Percentiles rank a stretch among this genome's conserved stretches.
phyloP scores from a whole-genome alignment of 2,113 vertebrate species.

The Rafetus swinhoei region DNA sequence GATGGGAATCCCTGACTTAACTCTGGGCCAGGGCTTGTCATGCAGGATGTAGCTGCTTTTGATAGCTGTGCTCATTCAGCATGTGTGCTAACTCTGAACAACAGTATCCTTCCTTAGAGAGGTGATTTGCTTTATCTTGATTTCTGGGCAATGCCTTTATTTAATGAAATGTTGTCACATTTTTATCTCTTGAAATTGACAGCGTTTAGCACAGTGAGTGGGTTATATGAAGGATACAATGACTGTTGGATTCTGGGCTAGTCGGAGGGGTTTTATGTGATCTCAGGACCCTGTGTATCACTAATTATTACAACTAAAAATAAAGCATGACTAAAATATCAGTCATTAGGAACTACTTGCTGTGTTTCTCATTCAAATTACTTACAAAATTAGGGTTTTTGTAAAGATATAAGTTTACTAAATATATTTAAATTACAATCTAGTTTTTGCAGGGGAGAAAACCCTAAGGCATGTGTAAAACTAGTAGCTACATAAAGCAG shows the following conservation, averaged over 20 bases:
- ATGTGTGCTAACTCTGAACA: slow-evolving; percentile 61
- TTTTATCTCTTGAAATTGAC: slow-evolving; percentile 30
- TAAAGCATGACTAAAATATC: slow-evolving; percentile 44
- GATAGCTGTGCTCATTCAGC: slow-evolving; percentile 47
- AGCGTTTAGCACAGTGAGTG: slow-evolving; percentile 7
- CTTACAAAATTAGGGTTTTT: slow-evolving; percentile 53
- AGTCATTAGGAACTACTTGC: slow-evolving; percentile 19
- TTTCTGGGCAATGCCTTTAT: slow-evolving; percentile 60
- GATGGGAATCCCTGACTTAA: slow-evolving; percentile 31
- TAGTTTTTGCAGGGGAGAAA: slow-evolving; percentile 58
- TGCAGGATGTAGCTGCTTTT: slow-evolving; percentile 40
- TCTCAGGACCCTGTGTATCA: slow-evolving; percentile 22
- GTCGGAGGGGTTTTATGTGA: slow-evolving; percentile 13
- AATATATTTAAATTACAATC: slow-evolving; percentile 76
- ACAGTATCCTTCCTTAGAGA: slow-evolving; percentile 47
- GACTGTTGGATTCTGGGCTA: slow-evolving; percentile 19
- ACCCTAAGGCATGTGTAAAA: slow-evolving; percentile 77
- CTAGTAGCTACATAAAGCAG: slow-evolving; percentile 79
- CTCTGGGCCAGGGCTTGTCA: slow-evolving; percentile 47
- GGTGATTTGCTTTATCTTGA: slow-evolving; percentile 54
- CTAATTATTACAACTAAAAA: slow-evolving; percentile 59
- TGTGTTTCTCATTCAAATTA: slow-evolving; percentile 42
- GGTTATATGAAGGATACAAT: slow-evolving; percentile 42
- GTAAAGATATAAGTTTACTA: slow-evolving; percentile 42
- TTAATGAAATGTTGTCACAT: slow-evolving; percentile 50